A percentile compares a stretch with the other conserved stretches of the same genome.
phyloP scores from a whole-genome alignment of 2,113 vertebrate species.

The Stegastes partitus region DNA sequence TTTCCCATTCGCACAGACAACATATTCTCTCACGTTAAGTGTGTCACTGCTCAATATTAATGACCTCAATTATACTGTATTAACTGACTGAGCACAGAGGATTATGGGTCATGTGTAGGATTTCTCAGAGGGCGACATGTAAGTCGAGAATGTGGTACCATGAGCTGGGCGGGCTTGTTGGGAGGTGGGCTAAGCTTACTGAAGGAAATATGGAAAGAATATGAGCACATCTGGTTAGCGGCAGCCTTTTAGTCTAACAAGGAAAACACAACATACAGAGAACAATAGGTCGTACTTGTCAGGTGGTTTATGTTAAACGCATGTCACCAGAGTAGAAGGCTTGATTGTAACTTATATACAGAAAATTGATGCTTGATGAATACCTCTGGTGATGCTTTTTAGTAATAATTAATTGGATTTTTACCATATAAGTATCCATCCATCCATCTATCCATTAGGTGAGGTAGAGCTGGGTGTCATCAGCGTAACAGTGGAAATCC shows the following conservation, averaged over 20 bases:
- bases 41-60: constrained; percentile 10
- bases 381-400: no score
- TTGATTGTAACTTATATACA: no score
- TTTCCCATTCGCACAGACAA: constrained; percentile 4
- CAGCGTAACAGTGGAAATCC: no score
- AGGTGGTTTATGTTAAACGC: no score
- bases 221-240: background rate
- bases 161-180: constrained; percentile 2
- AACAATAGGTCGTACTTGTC: background rate
- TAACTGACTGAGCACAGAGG: constrained; percentile 19
- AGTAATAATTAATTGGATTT: no score
- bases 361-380: no score
- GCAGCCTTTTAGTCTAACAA: constrained; percentile 18
- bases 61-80: constrained; percentile 18
- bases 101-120: constrained; percentile 22
- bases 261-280: background rate
- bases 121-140: constrained; percentile 13
- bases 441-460: no score
- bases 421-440: no score
- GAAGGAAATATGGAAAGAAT: constrained; percentile 13
- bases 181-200: background rate
- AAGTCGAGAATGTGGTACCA: background rate
- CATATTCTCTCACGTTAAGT: constrained; percentile 12
- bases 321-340: background rate
- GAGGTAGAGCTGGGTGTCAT: no score